Percentiles rank a stretch among this genome's conserved stretches.
Conservation (phyloP, 1,140 invertebrate species). For the Drosophila tristis region DNA sequence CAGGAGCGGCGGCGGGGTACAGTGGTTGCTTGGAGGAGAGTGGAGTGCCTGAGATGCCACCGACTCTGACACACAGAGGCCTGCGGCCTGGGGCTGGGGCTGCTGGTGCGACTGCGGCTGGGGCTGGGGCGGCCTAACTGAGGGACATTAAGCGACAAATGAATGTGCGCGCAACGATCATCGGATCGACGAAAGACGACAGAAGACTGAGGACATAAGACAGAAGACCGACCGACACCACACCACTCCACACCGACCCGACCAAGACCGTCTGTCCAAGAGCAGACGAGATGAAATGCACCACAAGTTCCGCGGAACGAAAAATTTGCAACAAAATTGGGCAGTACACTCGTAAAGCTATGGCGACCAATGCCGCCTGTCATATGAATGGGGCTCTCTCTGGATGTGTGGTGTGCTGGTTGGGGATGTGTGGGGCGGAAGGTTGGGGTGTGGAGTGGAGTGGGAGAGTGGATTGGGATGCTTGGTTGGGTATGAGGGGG, state of each 20-base stretch:
- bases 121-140: slow-evolving; percentile 58
- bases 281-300: slow-evolving; percentile 78
- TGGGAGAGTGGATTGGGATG: slow-evolving; percentile 7
- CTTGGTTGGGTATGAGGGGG: slow-evolving; percentile 17
- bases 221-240: slow-evolving; percentile 34
- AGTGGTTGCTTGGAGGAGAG: slow-evolving; percentile 7
- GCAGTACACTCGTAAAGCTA: slow-evolving; percentile 62
- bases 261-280: slow-evolving; percentile 25
- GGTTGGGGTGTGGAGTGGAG: neutral
- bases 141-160: slow-evolving; percentile 81
- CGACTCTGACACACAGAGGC: slow-evolving; percentile 11
- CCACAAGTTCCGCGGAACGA: slow-evolving; percentile 77
- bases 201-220: slow-evolving; percentile 15
- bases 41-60: slow-evolving; percentile 17
- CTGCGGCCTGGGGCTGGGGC: neutral
- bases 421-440: too few relatives aligned
- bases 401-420: neutral
- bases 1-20: slow-evolving; percentile 12
- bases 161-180: slow-evolving; percentile 75
- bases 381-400: slow-evolving; percentile 34
- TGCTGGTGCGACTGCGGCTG: slow-evolving; percentile 24
- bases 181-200: slow-evolving; percentile 24
- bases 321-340: slow-evolving; percentile 82
- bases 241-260: too few relatives aligned
- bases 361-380: slow-evolving; percentile 36